Conservation (phyloP, 2,113 vertebrate species). For the Athene cunicularia region DNA sequence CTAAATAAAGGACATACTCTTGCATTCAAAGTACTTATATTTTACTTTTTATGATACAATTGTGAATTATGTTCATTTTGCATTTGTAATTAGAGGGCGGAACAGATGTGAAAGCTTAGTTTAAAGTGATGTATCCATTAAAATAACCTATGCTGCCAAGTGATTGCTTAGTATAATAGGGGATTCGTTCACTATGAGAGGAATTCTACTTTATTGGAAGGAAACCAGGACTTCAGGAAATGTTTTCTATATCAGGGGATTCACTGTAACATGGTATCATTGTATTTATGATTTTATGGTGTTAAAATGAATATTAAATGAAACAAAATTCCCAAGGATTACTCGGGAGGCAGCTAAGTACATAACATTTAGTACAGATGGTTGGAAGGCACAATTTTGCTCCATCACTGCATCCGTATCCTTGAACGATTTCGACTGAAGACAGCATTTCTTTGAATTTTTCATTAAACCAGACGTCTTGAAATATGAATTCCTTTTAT, state of each 20-base stretch:
- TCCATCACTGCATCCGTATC: constrained; percentile 78
- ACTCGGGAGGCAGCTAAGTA: constrained; percentile 88
- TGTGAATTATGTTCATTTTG: constrained; percentile 70
- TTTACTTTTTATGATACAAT: constrained; percentile 72
- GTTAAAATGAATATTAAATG: constrained; percentile 95
- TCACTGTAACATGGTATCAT: constrained; percentile 74
- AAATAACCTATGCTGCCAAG: constrained; percentile 72
- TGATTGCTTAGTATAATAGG: constrained; percentile 62
- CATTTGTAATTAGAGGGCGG: constrained; percentile 75
- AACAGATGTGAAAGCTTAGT: constrained; percentile 74
- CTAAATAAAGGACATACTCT: constrained; percentile 70
- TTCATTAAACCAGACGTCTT: constrained; percentile 92
- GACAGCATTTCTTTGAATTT: constrained; percentile 86
- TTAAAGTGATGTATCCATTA: constrained; percentile 73
- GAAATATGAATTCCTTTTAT: constrained; percentile 97
- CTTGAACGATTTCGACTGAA: constrained; percentile 83
- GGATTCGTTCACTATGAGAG: constrained; percentile 44
- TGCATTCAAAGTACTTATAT: constrained; percentile 71
- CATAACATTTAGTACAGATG: constrained; percentile 82
- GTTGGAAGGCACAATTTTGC: constrained; percentile 86
- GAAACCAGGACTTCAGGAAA: constrained; percentile 70
- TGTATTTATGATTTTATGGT: constrained; percentile 90
- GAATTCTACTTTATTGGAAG: constrained; percentile 65
- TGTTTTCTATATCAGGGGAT: constrained; percentile 74
- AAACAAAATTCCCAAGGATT: constrained; percentile 89